Evolutionary conservation across 2,888 invertebrate species (phyloP).

Genomic region (Oithona nana): DNA sequence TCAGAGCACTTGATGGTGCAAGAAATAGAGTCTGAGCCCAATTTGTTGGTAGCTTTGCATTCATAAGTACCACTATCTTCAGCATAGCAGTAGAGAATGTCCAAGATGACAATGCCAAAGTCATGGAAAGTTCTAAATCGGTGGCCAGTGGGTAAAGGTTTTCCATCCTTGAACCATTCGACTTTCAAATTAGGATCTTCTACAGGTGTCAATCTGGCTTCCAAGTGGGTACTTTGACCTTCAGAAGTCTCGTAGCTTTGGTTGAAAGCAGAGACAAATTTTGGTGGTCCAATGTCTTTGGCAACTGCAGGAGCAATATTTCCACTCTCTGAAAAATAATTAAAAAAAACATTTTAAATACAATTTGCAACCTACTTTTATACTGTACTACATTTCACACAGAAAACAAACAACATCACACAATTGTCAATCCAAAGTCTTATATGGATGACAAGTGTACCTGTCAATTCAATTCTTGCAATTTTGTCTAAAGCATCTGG

Average conservation of each 20-base stretch:
- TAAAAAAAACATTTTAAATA: too few species aligned
- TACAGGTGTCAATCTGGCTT: slow-evolving; percentile 78
- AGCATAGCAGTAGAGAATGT: slow-evolving; percentile 86
- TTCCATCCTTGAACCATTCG: slow-evolving; percentile 86
- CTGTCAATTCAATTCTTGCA: slow-evolving; percentile 46
- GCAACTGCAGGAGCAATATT: not conserved
- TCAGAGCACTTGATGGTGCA: slow-evolving; percentile 67
- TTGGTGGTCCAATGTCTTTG: not conserved
- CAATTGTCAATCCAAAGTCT: not conserved
- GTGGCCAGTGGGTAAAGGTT: slow-evolving; percentile 79
- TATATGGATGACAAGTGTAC: too few species aligned
- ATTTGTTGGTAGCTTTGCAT: slow-evolving; percentile 75
- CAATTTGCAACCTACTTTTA: too few species aligned
- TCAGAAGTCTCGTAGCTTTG: slow-evolving; percentile 43
- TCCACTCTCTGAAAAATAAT: not conserved
- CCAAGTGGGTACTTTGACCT: slow-evolving; percentile 83
- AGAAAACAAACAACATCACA: not conserved
- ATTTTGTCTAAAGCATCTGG: slow-evolving; percentile 75
- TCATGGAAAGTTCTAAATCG: slow-evolving; percentile 93
- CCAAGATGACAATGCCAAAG: slow-evolving; percentile 86
- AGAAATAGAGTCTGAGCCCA: slow-evolving; percentile 67
- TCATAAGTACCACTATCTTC: slow-evolving; percentile 87
- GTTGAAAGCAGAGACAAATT: slow-evolving; percentile 3
- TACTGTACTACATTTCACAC: not conserved
- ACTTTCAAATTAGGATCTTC: slow-evolving; percentile 60